phyloP scores from a whole-genome alignment of 1,140 invertebrate species.

The Atta texana region DNA sequence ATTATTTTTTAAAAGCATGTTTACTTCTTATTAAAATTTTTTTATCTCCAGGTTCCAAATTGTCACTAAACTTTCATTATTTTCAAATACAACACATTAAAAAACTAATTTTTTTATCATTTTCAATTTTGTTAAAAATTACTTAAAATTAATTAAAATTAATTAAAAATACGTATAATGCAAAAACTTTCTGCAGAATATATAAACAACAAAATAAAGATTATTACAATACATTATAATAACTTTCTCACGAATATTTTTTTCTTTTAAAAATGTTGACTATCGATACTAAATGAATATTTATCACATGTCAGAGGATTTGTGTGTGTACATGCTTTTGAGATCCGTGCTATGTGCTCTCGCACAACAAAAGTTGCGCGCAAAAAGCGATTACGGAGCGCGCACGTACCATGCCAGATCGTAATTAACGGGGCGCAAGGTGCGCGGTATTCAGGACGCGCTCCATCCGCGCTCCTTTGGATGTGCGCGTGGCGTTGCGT shows the following conservation, averaged over 20 bases:
- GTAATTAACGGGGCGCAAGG: conserved; percentile 57
- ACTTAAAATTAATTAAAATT: too few species aligned
- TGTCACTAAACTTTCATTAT: too few species aligned
- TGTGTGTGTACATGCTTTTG: background rate
- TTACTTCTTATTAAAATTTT: too few species aligned
- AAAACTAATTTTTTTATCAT: too few species aligned
- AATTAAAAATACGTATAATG: too few species aligned
- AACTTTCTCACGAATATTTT: background rate
- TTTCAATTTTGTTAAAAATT: too few species aligned
- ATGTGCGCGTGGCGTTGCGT: background rate
- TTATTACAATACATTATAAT: background rate
- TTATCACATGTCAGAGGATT: background rate
- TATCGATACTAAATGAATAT: background rate
- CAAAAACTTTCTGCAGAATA: background rate
- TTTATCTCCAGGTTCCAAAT: too few species aligned
- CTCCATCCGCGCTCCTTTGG: conserved; percentile 6
- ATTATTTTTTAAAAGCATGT: too few species aligned
- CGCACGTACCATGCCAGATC: background rate
- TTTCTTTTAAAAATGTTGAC: background rate
- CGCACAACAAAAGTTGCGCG: conserved; percentile 32
- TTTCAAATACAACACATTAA: too few species aligned
- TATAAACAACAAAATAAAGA: background rate
- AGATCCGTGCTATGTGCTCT: background rate
- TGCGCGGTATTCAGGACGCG: conserved; percentile 40
- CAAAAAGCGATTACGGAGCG: conserved; percentile 37